Evolutionary conservation across 2,888 invertebrate genomes (phyloP), one percentile per base, ranked within the genome.

Genomic region (Bellardia bayeri): DNA sequence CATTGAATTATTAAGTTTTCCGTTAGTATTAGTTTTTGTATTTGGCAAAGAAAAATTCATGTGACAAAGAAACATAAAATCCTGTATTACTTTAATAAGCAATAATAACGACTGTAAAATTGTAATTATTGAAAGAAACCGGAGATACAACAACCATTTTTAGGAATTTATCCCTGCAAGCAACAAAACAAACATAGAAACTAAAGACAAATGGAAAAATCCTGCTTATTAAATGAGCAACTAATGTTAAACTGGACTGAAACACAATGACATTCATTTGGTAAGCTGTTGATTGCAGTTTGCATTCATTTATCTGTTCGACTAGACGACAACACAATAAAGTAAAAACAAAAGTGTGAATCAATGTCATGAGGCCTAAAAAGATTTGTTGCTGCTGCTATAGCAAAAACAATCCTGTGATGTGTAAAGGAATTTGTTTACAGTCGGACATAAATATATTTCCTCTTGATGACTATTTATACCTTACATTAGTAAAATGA

Each of bases 1-100:
- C 30, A 66, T 30, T 37, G 2, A 37, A 75, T 69, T 16, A 40
- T 16, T 14, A n/a, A n/a, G 66, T 79, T 76, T 87, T 87, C 83
- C 81, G 66, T 63, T 86, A 51, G 16, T 14, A 63, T 64, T 11
- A 13, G 64, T 64, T 40, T 56, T 30, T 42, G 3, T 42, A 3
- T 13, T 13, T 13, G 9, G 2, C 2, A 37, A 45, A 69, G 33
- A 16, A 74, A 76, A 58, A 9, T 33, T 3, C 3, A 45, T 54
- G 51, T 33, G 56, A 58, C 66, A 49, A 58, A 74, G 56, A 82
- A 37, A 80, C 23, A 51, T 14, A 69, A 72, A 75, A 69, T 79
- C 63, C 54, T 75, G 68, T 64, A 63, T 33, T 16, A 11, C 82
- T 64, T 51, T n/a, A 75, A 79, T 61, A 56, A 30, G 79, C 23